A percentile compares a stretch with the other conserved stretches of the same genome.
Evolutionary conservation across 2,888 invertebrate species (phyloP).

Genomic region (Zelleria hepariella): DNA sequence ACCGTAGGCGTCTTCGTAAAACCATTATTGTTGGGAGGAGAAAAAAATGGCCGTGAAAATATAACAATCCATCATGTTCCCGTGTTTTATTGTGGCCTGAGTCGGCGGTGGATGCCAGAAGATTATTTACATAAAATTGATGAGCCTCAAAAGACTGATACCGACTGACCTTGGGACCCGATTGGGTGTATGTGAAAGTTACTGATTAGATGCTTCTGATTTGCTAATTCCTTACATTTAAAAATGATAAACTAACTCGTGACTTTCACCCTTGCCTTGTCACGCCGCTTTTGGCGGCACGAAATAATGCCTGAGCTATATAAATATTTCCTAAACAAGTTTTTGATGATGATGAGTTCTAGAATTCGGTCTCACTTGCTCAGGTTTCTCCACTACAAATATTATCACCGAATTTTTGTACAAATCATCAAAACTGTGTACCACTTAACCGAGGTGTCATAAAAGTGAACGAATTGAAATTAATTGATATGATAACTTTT

Average conservation of each 20-base stretch:
- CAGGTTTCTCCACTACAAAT: too few relatives aligned
- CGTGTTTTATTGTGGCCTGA: constrained; percentile 48
- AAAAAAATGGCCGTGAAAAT: constrained; percentile 35
- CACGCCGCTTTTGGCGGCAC: too few relatives aligned
- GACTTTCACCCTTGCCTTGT: background rate
- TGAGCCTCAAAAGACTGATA: constrained; percentile 47
- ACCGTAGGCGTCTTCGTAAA: constrained; percentile 22
- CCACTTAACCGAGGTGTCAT: too few relatives aligned
- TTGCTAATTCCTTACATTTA: background rate
- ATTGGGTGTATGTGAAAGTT: constrained; percentile 30
- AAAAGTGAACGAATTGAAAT: background rate
- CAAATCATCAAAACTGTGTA: too few relatives aligned
- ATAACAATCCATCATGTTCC: constrained; percentile 52
- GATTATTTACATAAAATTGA: constrained; percentile 65
- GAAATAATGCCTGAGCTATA: too few relatives aligned
- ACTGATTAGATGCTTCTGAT: constrained; percentile 6
- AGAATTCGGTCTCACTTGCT: too few relatives aligned
- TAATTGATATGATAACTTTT: background rate
- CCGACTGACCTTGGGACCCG: constrained; percentile 41
- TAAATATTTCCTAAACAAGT: too few relatives aligned
- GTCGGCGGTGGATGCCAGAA: constrained; percentile 35
- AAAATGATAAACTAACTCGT: background rate
- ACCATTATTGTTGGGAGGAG: constrained; percentile 11
- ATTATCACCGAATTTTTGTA: too few relatives aligned
- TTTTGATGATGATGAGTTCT: too few relatives aligned